phyloP scores from a whole-genome alignment of 2,797 vertebrate species.

The Poecilia wingei region DNA sequence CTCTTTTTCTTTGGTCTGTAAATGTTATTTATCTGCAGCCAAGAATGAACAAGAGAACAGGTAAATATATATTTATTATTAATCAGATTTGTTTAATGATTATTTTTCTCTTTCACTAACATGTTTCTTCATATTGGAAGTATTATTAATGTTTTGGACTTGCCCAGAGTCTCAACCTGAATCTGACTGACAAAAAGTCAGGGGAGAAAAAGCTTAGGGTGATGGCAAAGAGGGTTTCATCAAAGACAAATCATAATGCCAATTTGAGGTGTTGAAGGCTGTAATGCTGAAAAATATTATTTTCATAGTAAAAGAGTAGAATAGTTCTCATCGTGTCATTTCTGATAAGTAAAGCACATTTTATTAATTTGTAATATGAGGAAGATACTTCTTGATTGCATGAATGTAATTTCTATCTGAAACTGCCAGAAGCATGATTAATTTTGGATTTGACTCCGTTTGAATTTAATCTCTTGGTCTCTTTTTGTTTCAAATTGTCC shows the following conservation, averaged over 20 bases:
- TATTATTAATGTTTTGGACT: background rate
- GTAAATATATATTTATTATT: background rate
- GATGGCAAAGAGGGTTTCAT: background rate
- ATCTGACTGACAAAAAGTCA: background rate
- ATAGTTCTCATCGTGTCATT: background rate
- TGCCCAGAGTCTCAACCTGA: background rate
- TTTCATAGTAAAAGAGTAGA: background rate
- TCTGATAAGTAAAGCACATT: background rate
- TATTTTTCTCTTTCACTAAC: background rate
- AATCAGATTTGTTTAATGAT: background rate
- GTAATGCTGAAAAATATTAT: background rate
- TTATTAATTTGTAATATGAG: background rate
- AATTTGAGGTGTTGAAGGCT: background rate
- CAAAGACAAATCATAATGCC: background rate
- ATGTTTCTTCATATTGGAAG: background rate
- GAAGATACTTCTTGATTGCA: background rate
- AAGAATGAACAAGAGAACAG: background rate
- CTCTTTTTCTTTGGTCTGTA: background rate
- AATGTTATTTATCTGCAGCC: conserved; percentile 17
- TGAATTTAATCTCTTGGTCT: background rate
- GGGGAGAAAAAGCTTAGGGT: background rate
- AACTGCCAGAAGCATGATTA: background rate
- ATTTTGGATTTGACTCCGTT: background rate
- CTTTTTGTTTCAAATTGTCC: background rate
- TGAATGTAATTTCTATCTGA: background rate